A percentile compares a stretch with the other conserved stretches of the same genome.
Conservation (phyloP, 30 jellyfish, hydroid and myxozoan genomes). For the Hydra vulgaris region DNA sequence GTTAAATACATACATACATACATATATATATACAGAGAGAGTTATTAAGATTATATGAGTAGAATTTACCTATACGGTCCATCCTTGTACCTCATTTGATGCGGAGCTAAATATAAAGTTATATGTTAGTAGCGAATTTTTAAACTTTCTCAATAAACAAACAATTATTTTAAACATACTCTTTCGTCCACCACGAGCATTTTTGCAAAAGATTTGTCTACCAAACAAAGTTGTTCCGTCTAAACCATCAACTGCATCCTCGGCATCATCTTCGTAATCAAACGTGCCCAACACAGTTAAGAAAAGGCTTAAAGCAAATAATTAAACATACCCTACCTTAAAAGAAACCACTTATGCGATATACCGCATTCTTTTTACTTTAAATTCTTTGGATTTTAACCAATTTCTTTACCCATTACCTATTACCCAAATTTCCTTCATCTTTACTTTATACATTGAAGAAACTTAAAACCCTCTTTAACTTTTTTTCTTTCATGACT, state of each 20-base stretch:
- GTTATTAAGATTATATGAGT: too few species aligned
- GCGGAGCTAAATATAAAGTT: constrained; percentile 35
- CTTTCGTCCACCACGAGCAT: constrained; percentile 92
- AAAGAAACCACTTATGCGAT: neutral
- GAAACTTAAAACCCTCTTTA: neutral
- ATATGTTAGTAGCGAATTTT: neutral
- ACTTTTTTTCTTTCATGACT: neutral
- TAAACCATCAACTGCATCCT: constrained; percentile 76
- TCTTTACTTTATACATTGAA: neutral
- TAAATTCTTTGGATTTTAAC: neutral
- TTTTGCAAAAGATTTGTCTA: constrained; percentile 50
- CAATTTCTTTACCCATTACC: neutral
- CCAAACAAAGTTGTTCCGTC: constrained; percentile 82
- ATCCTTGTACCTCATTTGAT: constrained; percentile 55
- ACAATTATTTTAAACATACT: constrained; percentile 21
- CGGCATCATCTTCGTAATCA: constrained; percentile 95
- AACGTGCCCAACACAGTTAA: constrained; percentile 28
- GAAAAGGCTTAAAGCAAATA: constrained; percentile 2
- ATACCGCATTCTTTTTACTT: neutral
- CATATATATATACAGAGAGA: too few species aligned
- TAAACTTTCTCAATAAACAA: neutral
- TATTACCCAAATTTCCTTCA: neutral
- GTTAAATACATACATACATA: too few species aligned
- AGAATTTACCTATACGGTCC: neutral
- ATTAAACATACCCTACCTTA: neutral